Evolutionary conservation across 1,140 invertebrate genomes (phyloP).

Genomic region (Lamellibrachia luymesi): DNA sequence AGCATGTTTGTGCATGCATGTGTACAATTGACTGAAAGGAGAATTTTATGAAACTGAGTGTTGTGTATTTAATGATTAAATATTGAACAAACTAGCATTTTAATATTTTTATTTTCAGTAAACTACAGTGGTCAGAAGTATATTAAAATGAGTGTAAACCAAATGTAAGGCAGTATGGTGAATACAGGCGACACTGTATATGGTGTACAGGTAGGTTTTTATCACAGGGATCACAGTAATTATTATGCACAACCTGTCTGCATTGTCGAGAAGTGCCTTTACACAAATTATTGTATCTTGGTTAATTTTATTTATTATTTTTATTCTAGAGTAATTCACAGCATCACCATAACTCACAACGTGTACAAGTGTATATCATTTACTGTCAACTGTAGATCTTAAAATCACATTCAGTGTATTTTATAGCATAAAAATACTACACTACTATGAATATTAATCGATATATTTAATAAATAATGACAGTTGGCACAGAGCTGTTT

Average conservation of each 20-base stretch:
- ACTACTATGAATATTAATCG: not conserved
- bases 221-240: not conserved
- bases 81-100: not conserved
- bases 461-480: not conserved
- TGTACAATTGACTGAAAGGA: not conserved
- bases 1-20: not conserved
- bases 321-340: not conserved
- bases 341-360: not conserved
- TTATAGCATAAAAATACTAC: not conserved
- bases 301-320: not conserved
- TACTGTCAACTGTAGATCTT: not conserved
- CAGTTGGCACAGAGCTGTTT: not conserved
- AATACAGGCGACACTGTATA: not conserved
- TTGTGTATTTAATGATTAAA: conserved; percentile 2
- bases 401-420: not conserved
- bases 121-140: not conserved
- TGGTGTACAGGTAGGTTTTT: not conserved
- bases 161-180: not conserved
- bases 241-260: not conserved
- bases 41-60: not conserved
- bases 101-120: not conserved
- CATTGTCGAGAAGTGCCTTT: not conserved
- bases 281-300: not conserved
- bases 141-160: not conserved
- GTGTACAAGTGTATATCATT: not conserved